These are phyloP conservation scores for Plectropomus leopardus DNA, from an alignment of 2,113 vertebrate genomes.

Conservation along the genomic window DNA sequence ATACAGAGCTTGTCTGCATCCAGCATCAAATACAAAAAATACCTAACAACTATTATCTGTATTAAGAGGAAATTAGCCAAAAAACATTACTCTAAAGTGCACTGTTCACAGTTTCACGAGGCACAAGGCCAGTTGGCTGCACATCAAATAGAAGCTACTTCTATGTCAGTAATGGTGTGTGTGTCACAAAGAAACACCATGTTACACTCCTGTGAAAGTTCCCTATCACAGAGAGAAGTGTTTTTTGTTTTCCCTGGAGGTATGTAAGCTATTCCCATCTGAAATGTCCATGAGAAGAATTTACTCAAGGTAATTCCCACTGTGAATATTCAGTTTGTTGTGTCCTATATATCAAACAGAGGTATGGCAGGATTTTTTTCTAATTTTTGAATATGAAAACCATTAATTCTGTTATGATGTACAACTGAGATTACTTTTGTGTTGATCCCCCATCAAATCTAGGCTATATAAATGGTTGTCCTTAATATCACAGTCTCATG, in stretches of 20 bases:
- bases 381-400: background rate
- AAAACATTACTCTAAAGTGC: background rate
- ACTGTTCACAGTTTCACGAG: background rate
- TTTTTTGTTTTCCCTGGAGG: background rate
- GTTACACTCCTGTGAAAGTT: background rate
- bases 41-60: background rate
- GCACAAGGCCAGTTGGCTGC: background rate
- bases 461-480: too few relatives aligned
- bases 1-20: background rate
- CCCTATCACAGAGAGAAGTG: background rate
- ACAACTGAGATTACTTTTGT: background rate
- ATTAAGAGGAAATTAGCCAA: background rate
- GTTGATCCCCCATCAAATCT: too few relatives aligned
- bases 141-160: background rate
- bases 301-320: constrained; percentile 40
- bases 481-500: too few relatives aligned
- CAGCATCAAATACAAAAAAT: background rate
- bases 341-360: constrained; percentile 1
- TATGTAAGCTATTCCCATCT: constrained; percentile 13
- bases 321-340: background rate
- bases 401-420: background rate
- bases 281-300: constrained; percentile 11
- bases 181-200: background rate
- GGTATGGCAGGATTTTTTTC: background rate
- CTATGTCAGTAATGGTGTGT: background rate